These are phyloP conservation scores for Lichenostomus cassidix DNA, from an alignment of 2,113 vertebrate genomes.

Conservation along the genomic window DNA sequence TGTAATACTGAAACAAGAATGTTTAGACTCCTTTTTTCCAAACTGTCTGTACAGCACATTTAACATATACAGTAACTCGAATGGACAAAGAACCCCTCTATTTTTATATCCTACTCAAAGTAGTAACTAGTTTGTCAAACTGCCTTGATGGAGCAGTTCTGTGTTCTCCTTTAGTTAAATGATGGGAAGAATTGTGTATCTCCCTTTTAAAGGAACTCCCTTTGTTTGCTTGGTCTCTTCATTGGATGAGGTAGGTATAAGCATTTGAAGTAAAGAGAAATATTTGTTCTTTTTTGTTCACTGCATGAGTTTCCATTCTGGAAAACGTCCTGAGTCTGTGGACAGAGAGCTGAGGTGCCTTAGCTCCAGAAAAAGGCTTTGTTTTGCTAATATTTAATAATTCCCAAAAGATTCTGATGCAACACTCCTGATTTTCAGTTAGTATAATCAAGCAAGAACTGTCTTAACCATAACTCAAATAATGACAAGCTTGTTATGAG, in stretches of 20 bases:
- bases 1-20: neutral
- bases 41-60: neutral
- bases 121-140: neutral
- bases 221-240: neutral
- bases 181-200: neutral
- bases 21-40: neutral
- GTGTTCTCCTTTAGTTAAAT: neutral
- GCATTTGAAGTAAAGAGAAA: neutral
- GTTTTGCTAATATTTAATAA: neutral
- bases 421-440: neutral
- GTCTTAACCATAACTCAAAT: neutral
- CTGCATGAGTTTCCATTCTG: neutral
- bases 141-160: neutral
- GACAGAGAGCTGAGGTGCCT: neutral
- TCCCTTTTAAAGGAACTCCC: neutral
- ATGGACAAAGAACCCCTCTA: rapidly evolving
- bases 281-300: neutral
- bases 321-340: neutral
- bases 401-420: neutral
- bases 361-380: neutral
- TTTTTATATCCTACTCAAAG: neutral
- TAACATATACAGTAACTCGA: neutral
- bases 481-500: neutral
- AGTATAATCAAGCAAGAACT: neutral
- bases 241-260: neutral